Evolutionary conservation across 2,113 vertebrate species (phyloP).

Genomic region (Myrmecobius fasciatus): DNA sequence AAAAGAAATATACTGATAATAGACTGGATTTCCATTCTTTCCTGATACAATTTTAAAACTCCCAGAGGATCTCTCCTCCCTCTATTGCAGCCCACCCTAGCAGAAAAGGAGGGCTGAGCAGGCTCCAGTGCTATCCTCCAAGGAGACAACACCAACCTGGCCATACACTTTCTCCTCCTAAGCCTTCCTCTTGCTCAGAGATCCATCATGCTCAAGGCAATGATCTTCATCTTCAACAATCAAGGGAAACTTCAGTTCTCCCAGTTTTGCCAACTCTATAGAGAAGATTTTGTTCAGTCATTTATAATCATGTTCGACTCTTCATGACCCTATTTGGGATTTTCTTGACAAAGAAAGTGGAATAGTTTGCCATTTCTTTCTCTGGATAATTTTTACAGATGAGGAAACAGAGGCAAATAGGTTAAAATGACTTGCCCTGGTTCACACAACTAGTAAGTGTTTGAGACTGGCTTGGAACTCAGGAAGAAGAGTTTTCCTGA

Average conservation of each 20-base stretch:
- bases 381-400: not conserved
- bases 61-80: not conserved
- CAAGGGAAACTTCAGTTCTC: not conserved
- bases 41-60: not conserved
- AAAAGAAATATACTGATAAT: not conserved
- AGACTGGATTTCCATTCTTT: not conserved
- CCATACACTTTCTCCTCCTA: not conserved
- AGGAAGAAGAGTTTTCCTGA: not conserved
- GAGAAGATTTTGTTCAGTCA: not conserved
- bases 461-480: not conserved
- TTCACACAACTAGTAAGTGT: not conserved
- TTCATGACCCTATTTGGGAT: not conserved
- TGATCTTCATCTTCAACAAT: not conserved
- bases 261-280: not conserved
- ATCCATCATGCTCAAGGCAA: not conserved
- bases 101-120: not conserved
- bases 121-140: not conserved
- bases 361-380: not conserved
- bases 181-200: rapidly evolving
- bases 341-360: not conserved
- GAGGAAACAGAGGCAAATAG: not conserved
- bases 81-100: not conserved
- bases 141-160: not conserved
- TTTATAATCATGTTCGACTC: not conserved
- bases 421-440: not conserved